A percentile compares a stretch with the other conserved stretches of the same genome.
Evolutionary conservation across 2,888 invertebrate species (phyloP).

Genomic region (Sminthurides aquaticus): DNA sequence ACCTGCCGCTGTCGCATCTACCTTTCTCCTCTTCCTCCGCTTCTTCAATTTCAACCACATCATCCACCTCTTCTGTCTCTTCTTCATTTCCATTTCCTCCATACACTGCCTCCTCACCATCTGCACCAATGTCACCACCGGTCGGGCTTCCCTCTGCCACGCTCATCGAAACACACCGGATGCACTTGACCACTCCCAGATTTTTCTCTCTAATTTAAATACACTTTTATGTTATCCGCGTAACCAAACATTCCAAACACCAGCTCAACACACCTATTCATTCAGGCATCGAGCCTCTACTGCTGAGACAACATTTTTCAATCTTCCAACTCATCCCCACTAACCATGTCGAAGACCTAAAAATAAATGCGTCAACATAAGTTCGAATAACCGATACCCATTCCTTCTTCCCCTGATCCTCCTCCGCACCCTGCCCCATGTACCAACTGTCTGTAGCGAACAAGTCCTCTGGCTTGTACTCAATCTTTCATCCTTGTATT

Average conservation of each 20-base stretch:
- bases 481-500: too few species aligned
- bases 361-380: neutral
- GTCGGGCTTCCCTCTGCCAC: neutral
- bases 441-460: too few species aligned
- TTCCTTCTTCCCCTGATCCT: too few species aligned
- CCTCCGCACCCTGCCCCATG: too few species aligned
- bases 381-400: too few species aligned
- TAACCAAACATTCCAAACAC: neutral
- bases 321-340: neutral
- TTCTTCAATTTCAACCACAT: neutral
- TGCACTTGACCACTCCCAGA: neutral
- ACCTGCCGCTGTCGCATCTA: neutral
- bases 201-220: neutral
- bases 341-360: neutral
- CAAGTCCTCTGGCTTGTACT: too few species aligned
- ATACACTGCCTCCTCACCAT: neutral
- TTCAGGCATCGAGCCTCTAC: neutral
- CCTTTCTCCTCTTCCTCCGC: neutral
- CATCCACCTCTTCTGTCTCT: neutral
- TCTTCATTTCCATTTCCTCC: neutral
- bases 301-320: neutral
- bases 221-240: neutral
- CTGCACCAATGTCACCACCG: neutral
- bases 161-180: neutral
- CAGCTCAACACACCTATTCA: neutral